Evolutionary conservation across 2,113 vertebrate species (phyloP).

Genomic region (Plotosus lineatus): DNA sequence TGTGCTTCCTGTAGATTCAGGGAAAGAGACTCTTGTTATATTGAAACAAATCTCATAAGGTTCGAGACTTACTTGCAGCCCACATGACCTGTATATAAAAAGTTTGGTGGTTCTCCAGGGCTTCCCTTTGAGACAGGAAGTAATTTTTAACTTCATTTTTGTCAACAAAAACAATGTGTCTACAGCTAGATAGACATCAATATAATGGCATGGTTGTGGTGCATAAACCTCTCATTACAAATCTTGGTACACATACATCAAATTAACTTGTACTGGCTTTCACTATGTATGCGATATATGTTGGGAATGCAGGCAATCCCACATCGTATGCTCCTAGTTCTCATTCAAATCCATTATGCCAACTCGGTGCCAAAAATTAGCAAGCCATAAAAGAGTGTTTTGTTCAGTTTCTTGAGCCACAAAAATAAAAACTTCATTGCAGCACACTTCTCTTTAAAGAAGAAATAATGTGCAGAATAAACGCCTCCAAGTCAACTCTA

Average conservation of each 20-base stretch:
- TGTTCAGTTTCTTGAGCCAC: too few species aligned
- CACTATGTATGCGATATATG: too few species aligned
- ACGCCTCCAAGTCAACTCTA: too few species aligned
- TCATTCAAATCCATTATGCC: too few species aligned
- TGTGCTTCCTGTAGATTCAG: conserved; percentile 12
- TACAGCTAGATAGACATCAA: neutral
- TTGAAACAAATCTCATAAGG: conserved; percentile 34
- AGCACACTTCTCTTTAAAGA: too few species aligned
- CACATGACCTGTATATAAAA: conserved; percentile 32
- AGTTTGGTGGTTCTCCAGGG: neutral
- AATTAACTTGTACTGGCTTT: too few species aligned
- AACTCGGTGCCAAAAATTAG: too few species aligned
- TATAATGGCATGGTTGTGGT: neutral
- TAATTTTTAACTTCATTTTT: conserved; percentile 20
- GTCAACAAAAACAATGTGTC: neutral
- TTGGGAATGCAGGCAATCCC: too few species aligned
- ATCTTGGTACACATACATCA: neutral
- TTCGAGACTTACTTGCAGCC: conserved; percentile 29
- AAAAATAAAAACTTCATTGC: too few species aligned
- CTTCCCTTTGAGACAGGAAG: neutral
- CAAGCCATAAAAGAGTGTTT: too few species aligned
- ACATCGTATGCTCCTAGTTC: too few species aligned
- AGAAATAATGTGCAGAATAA: too few species aligned
- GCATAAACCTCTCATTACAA: neutral
- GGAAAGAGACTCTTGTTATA: conserved; percentile 42